Percentiles rank a stretch among this genome's conserved stretches.
Evolutionary conservation across 2,797 vertebrate species (phyloP).

Genomic region (Spinus pinus): DNA sequence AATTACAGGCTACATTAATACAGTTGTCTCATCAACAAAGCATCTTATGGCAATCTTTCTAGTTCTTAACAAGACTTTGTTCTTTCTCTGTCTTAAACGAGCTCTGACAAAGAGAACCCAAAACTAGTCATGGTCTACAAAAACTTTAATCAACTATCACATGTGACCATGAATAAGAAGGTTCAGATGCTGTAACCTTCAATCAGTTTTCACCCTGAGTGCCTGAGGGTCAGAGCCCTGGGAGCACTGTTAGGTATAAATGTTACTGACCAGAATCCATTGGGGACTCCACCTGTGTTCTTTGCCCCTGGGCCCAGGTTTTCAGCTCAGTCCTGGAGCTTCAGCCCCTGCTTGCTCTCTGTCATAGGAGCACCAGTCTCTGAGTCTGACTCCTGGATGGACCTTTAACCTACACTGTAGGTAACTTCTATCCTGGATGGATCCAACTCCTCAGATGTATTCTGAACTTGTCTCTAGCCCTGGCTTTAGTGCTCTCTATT

Average conservation of each 20-base stretch:
- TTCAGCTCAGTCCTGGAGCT: background rate
- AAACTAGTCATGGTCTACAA: background rate
- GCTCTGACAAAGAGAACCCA: background rate
- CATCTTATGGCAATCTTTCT: background rate
- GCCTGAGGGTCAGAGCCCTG: background rate
- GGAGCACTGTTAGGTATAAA: background rate
- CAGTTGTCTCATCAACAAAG: background rate
- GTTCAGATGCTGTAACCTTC: background rate
- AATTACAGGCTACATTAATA: background rate
- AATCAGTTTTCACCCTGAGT: background rate
- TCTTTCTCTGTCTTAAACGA: background rate
- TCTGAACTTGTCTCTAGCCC: background rate
- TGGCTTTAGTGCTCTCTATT: background rate
- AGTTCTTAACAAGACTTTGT: background rate
- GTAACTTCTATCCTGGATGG: background rate
- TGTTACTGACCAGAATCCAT: fast-evolving
- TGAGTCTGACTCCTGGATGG: background rate
- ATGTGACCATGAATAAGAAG: background rate
- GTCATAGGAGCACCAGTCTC: fast-evolving
- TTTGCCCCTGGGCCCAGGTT: background rate
- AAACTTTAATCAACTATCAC: background rate
- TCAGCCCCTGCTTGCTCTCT: background rate
- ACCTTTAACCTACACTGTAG: background rate
- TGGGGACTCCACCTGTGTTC: fast-evolving
- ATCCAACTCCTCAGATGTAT: background rate